These are phyloP conservation scores for Drosophila affinis DNA, from an alignment of 2,888 invertebrate genomes.

Conservation along the genomic window DNA sequence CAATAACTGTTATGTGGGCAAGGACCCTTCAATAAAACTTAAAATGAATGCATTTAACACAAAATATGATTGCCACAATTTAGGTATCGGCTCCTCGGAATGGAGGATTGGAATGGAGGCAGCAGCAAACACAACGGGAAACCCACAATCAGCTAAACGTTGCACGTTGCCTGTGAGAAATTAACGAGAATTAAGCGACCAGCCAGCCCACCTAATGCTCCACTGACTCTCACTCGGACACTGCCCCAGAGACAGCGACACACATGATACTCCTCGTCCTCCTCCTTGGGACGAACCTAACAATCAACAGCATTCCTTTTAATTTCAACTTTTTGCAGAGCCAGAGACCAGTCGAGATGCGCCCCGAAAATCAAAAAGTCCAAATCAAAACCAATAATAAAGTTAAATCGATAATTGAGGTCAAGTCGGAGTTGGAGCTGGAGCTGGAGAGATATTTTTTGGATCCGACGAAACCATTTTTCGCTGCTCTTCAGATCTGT, in stretches of 20 bases:
- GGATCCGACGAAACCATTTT: slow-evolving; percentile 38
- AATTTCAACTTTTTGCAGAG: slow-evolving; percentile 63
- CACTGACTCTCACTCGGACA: not conserved
- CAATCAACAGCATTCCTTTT: slow-evolving; percentile 80
- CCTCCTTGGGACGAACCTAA: slow-evolving; percentile 36
- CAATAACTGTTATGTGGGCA: slow-evolving; percentile 40
- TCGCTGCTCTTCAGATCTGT: slow-evolving; percentile 3
- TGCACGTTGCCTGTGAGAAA: slow-evolving; percentile 68
- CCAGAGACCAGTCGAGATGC: slow-evolving; percentile 16
- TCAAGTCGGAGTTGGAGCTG: slow-evolving; percentile 56
- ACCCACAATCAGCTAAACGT: slow-evolving; percentile 82
- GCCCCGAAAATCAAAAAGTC: slow-evolving; percentile 59
- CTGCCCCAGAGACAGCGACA: slow-evolving; percentile 39
- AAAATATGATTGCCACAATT: slow-evolving; percentile 69
- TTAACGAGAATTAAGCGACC: slow-evolving; percentile 78
- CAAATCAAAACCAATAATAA: slow-evolving; percentile 84
- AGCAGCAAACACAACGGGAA: slow-evolving; percentile 39
- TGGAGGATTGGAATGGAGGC: not conserved
- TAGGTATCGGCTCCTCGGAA: slow-evolving; percentile 10
- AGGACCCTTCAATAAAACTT: slow-evolving; percentile 30
- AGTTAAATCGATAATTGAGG: slow-evolving; percentile 84
- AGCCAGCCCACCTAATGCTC: slow-evolving; percentile 74
- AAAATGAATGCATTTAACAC: slow-evolving; percentile 58
- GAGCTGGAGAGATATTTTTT: slow-evolving; percentile 20
- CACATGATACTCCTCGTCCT: not conserved